Base-by-base conservation (phyloP, 2,797 vertebrate species). In the Eurystomus glaucurus region DNA sequence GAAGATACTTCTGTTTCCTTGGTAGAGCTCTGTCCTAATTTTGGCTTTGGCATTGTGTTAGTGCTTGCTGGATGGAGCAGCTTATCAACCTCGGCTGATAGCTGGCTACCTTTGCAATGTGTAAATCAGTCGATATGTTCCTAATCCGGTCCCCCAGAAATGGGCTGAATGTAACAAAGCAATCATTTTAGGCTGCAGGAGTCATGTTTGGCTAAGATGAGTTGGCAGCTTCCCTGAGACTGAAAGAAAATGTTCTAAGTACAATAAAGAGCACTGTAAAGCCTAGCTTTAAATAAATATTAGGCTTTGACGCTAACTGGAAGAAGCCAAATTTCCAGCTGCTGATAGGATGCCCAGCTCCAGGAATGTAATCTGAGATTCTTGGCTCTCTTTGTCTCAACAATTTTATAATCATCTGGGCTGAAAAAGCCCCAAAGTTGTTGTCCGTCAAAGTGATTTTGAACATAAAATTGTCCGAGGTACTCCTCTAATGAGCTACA, bases 231-330 rank as follows among this genome's bases (percentile, higher is more conserved):
- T 92, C 65, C 62, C 91, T 14, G 51, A 83, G 68, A 78, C 52
- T 11, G 65, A 52, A 37, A 80, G 83, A 85, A 95, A 90, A 82
- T 68, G 77, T 85, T 87, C 75, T 46, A 74, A 94, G 91, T 93
- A 61, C 9, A 81, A 58, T 75, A 51, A 91, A 3, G 5, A 92
- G 54, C 33, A 51, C 61, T 61, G 3, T 21, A 78, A 86, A 95
- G 79, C 72, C 43, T 19, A 57, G 88, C 80, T 93, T 94, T 84
- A 92, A 72, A 62, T 81, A 95, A 94, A 86, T 79, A 55, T 41
- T 90, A 50, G 76, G 41, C 51, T 85, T 69, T 81, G 79, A 51
- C 72, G 31, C 15, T 43, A 29, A 70, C 12, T 55, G 58, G 64
- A 68, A 78, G 69, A 86, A 87, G 93, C 79, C 87, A 69, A 12